Base-by-base conservation (phyloP, 2,888 invertebrate species). In the Polydrusus pterygomalis region DNA sequence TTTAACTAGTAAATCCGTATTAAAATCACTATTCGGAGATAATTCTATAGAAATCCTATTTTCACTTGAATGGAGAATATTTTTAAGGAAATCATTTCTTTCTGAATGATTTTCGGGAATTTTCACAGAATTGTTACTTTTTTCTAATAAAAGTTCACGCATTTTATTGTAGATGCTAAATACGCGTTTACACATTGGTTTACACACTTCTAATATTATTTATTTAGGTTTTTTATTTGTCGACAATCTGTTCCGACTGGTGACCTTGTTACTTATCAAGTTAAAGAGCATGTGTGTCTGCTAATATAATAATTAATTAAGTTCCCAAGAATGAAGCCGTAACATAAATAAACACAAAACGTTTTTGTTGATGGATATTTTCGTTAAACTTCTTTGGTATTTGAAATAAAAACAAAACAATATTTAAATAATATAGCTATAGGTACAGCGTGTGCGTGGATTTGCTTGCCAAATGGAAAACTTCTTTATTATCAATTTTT, bases 31-130 rank as follows among this genome's bases (percentile, higher is more conserved):
- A 47, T 77, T 79, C 0, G 82, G 79, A 30, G 81, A 80, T 25
- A 82, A n/a, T 77, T 82, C 82, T 20, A 82, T 51, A 10, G 82
- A 82, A 10, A 74, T 70, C 38, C 40, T 43, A 13, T n/a, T 34
- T 34, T 10, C 25, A 9, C 17, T 43, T 3, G 60, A 17, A 17
- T 70, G 47, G 25, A 75, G 34, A 18, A 71, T 47, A 13, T 60
- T 64, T 70, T 60, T 70, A 49, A 75, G 30, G 51, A 38, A 70
- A 25, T 69, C 56, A 54, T 67, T 67, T 64, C 43, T 45, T 0
- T 47, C 64, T 25, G 15, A 40, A 51, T 43, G 49, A 38, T 62
- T 64, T 17, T 38, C 38, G 2, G 25, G n/a, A 54, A 51, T 40
- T 40, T 67, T 40, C 8, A 20, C 18, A 20, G 63, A n/a, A 60